Evolutionary conservation across 2,113 vertebrate genomes (phyloP).

Genomic region (Gopherus flavomarginatus): DNA sequence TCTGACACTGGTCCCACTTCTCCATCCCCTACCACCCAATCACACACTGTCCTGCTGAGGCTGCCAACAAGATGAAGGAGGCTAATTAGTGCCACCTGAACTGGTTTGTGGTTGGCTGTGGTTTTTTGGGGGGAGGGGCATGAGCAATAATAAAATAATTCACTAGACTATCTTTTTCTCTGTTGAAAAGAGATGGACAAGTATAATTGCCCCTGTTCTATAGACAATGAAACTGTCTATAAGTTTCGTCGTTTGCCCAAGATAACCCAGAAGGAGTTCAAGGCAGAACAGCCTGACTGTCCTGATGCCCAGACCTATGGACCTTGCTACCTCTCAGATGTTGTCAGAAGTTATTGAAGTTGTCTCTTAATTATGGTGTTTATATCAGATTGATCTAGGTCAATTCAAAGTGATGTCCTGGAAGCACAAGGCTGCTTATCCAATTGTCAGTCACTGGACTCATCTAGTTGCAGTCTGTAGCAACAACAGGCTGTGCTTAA

Average conservation of each 20-base stretch:
- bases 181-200: background rate
- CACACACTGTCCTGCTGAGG: background rate
- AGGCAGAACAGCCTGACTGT: rapidly evolving
- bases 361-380: rapidly evolving
- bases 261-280: background rate
- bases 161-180: too few species aligned
- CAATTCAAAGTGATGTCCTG: rapidly evolving
- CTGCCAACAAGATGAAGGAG: rapidly evolving
- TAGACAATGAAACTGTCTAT: background rate
- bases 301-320: rapidly evolving
- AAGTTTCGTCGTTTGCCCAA: background rate
- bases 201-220: background rate
- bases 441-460: background rate
- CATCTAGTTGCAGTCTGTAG: background rate
- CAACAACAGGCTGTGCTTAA: background rate
- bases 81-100: background rate
- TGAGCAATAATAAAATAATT: background rate
- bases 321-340: rapidly evolving
- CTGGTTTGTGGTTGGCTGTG: background rate
- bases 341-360: background rate
- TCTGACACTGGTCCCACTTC: rapidly evolving
- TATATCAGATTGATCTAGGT: background rate
- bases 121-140: too few species aligned
- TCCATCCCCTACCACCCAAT: background rate
- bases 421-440: background rate